These are phyloP conservation scores for Tachysurus vachellii DNA, from an alignment of 2,113 vertebrate genomes.

Conservation along the genomic window DNA sequence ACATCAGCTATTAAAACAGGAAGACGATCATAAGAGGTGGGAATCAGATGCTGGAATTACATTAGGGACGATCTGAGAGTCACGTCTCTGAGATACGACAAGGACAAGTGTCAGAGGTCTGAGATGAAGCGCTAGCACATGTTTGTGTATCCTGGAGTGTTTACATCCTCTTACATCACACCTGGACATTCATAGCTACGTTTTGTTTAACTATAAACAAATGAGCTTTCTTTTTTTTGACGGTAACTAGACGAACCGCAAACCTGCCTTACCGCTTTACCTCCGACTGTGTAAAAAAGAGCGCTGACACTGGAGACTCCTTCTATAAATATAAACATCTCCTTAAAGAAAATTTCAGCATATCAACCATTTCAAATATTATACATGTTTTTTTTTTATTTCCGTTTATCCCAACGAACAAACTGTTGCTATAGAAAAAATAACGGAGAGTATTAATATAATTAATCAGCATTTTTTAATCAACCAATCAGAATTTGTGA, in stretches of 20 bases:
- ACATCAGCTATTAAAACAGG: too few species aligned
- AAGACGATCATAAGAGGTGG: background rate
- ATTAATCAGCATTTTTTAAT: background rate
- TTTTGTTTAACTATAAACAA: background rate
- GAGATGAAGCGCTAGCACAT: background rate
- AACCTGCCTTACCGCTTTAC: background rate
- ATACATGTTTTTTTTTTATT: background rate
- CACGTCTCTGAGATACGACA: background rate
- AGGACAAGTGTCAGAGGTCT: background rate
- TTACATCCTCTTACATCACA: background rate
- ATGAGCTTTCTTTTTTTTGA: too few species aligned
- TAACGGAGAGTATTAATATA: background rate
- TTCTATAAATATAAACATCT: background rate
- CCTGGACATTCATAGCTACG: background rate
- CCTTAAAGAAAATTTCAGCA: background rate
- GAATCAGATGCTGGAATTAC: background rate
- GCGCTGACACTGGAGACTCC: background rate
- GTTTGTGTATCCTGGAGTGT: background rate
- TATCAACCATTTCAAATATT: background rate
- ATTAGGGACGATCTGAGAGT: background rate
- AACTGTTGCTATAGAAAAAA: background rate
- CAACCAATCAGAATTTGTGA: background rate
- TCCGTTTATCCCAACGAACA: background rate
- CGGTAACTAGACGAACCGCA: too few species aligned
- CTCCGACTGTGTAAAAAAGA: background rate